Base-by-base conservation (phyloP, 2,113 vertebrate genomes). In the Spilogale gracilis region DNA sequence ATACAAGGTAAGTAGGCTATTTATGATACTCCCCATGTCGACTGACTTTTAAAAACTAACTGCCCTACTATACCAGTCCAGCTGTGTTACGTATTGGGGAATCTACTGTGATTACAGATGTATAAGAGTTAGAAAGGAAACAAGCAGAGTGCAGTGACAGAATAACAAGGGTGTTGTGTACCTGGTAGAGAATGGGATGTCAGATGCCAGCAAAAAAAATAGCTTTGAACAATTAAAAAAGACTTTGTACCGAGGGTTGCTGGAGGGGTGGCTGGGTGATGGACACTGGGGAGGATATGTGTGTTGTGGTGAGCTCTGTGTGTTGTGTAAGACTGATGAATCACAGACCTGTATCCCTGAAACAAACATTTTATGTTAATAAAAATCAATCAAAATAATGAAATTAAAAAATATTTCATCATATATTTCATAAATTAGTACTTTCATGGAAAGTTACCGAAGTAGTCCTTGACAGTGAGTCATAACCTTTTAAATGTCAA, bases 121-220 rank as follows among this genome's bases (percentile, higher is more conserved):
- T 52, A 0, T 74, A 56, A 56, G 9, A 61, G 11, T 48, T 48
- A 90, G 79, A 90, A 83, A 89, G n/a, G 32, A 88, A 63, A 92
- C 5, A 17, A 92, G 38, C 76, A 30, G 56, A 54, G 73, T 48
- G 76, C 27, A 92, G 18, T 32, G 81, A 71, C 63, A 79, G 25
- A 45, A 43, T 52, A 95, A 81, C n/a, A 52, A 48, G 5, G 63
- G 45, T 71, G 45, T 20, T 45, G 18, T 80, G 13, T n/a, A 45
- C n/a, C 45, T 80, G 20, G 54, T 54, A 5, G 65, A 60, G 63
- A 82, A 92, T 8, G 30, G 9, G n/a, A 65, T 56, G 56, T 71
- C n/a, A 65, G 45, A 74, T 18, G 50, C 38, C 38, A 82, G 95
- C 48, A 92, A 82, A 96, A 56, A 63, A 63, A 96, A 92, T 8